These are phyloP conservation scores for Austrofundulus limnaeus DNA, from an alignment of 2,113 vertebrate species.

Conservation along the genomic window DNA sequence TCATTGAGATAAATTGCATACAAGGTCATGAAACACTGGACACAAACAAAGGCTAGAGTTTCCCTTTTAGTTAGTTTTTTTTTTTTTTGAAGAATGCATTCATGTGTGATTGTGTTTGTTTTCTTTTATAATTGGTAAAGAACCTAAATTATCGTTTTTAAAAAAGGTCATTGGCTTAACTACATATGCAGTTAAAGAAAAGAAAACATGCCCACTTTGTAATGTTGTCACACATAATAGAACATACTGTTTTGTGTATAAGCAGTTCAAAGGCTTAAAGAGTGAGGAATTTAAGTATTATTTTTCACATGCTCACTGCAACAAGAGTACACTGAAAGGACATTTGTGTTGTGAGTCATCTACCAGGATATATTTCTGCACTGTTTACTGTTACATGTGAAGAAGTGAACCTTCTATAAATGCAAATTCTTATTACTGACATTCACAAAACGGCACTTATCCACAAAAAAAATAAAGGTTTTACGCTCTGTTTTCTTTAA, in stretches of 20 bases:
- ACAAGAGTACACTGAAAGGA: not conserved
- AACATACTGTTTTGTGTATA: constrained; percentile 22
- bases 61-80: constrained; percentile 15
- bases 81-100: constrained; percentile 4
- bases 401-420: constrained; percentile 2
- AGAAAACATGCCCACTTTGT: not conserved
- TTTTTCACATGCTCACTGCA: constrained; percentile 6
- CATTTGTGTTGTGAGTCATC: not conserved
- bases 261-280: constrained; percentile 19
- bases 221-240: not conserved
- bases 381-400: not conserved
- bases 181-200: not conserved
- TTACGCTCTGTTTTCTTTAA: not conserved
- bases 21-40: constrained; percentile 16
- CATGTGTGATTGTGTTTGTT: constrained; percentile 3
- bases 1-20: constrained; percentile 22
- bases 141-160: not conserved
- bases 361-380: not conserved
- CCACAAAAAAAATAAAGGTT: constrained; percentile 6
- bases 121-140: not conserved
- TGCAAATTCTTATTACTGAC: not conserved
- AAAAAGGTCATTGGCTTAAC: constrained; percentile 17
- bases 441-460: not conserved
- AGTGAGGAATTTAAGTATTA: not conserved
- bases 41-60: constrained; percentile 32